phyloP scores from a whole-genome alignment of 2,113 vertebrate species.

The Dolichallabes microphthalmus region DNA sequence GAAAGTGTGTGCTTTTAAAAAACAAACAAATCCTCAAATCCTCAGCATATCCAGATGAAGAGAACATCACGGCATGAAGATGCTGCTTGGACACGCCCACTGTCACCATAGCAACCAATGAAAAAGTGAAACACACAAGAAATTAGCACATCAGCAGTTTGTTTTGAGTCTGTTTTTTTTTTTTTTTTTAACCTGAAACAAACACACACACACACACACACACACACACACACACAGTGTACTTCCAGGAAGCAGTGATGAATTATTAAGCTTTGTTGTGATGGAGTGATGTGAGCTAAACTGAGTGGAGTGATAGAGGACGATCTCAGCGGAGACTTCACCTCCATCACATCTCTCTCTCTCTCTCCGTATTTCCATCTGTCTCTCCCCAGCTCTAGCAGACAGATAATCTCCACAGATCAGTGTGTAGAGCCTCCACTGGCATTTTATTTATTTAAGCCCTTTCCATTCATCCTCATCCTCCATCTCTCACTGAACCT shows the following conservation, averaged over 20 bases:
- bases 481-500: neutral
- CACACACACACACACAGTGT: slow-evolving; percentile 21
- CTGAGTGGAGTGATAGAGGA: slow-evolving; percentile 67
- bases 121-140: neutral
- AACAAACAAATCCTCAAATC: neutral
- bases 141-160: slow-evolving; percentile 17
- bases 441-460: slow-evolving; percentile 29
- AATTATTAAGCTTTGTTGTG: slow-evolving; percentile 77
- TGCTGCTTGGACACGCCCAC: neutral
- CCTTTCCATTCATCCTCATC: neutral
- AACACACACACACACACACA: slow-evolving; percentile 6
- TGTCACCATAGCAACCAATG: slow-evolving; percentile 11
- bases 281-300: slow-evolving; percentile 67
- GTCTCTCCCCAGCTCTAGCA: neutral
- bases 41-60: neutral
- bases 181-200: slow-evolving; percentile 27
- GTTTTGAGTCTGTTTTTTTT: slow-evolving; percentile 15
- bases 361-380: neutral
- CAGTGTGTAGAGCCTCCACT: neutral
- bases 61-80: neutral
- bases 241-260: slow-evolving; percentile 73
- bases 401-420: slow-evolving; percentile 6
- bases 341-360: neutral
- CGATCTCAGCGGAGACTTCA: slow-evolving; percentile 58
- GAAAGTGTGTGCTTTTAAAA: neutral